Evolutionary conservation across 2,888 invertebrate genomes (phyloP), one percentile per base, ranked within the genome.

Genomic region (Temnothorax ravouxi): DNA sequence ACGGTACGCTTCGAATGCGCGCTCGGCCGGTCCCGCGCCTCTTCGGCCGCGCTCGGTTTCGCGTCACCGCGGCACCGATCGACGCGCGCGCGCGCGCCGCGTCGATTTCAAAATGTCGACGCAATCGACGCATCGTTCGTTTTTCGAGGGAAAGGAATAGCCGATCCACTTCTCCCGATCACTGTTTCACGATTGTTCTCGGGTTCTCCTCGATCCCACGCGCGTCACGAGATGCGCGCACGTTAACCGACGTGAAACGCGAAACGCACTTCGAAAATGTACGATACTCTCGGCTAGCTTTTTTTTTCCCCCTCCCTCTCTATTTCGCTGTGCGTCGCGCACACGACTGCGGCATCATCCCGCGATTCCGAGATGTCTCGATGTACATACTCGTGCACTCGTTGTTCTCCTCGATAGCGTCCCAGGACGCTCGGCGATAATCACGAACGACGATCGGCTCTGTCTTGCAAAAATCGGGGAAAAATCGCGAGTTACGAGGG

Each of bases 1-100:
- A 76, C 25, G 8, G 13, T 25, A 25, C 13, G 9, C 50, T 76
- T 76, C 50, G 66, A 76, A 66, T 66, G 38, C 50, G 15, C 4
- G 41, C 41, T 76, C 76, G 66, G 76, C 25, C 25, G 9, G n/a
- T 38, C 11, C 8, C 76, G 76, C 0, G 5, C 0, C 50, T 38
- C 3, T 13, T 50, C 64, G 64, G 21, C 3, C 21, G 25, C 21
- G 3, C 11, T 38, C 64, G 76, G 13, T 29, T 56, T 38, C 34
- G 38, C 52, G 66, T 25, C 66, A 38, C 15, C 21, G 34, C 52
- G 66, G 25, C 66, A 38, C 15, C 21, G 34, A 44, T 18, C 21
- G 25, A 59, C 18, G 41, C 25, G 18, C 3, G 1, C 9, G 56
- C 41, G 52, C 52, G 52, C 15, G 3, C 15, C 47, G 47, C 47